A percentile compares a stretch with the other conserved stretches of the same genome.
phyloP scores from a whole-genome alignment of 2,888 invertebrate genomes.

The Linyphia triangularis region DNA sequence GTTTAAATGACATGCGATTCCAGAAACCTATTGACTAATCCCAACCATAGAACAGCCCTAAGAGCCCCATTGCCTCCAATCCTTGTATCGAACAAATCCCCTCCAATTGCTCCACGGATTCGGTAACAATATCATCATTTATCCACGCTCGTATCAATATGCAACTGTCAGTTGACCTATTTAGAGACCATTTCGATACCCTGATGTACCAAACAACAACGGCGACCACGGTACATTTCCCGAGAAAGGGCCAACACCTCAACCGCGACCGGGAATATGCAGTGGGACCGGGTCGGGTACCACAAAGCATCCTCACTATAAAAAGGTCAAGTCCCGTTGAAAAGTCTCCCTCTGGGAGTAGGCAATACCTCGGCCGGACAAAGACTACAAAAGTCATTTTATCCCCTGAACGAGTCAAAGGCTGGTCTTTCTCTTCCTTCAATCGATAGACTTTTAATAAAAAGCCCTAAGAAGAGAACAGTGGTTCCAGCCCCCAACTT shows the following conservation, averaged over 20 bases:
- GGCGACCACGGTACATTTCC: slow-evolving; percentile 10
- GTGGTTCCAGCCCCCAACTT: slow-evolving; percentile 48
- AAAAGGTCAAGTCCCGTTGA: slow-evolving; percentile 61
- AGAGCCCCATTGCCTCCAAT: slow-evolving; percentile 8
- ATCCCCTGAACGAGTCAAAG: slow-evolving; percentile 7
- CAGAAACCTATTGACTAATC: background rate
- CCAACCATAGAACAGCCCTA: background rate
- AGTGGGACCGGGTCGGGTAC: slow-evolving; percentile 40
- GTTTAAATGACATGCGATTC: slow-evolving; percentile 28
- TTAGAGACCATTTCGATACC: slow-evolving; percentile 35
- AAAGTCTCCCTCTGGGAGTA: slow-evolving; percentile 11
- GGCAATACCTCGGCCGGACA: slow-evolving; percentile 4
- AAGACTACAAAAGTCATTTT: slow-evolving; percentile 50
- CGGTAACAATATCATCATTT: slow-evolving; percentile 58
- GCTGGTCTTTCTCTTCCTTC: slow-evolving; percentile 7
- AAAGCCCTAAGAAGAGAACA: slow-evolving; percentile 9
- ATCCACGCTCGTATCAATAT: slow-evolving; percentile 35
- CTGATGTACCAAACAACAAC: slow-evolving; percentile 46
- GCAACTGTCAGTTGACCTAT: slow-evolving; percentile 5
- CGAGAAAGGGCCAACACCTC: slow-evolving; percentile 44
- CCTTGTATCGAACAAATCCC: background rate
- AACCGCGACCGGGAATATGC: slow-evolving; percentile 62
- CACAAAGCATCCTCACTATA: slow-evolving; percentile 25
- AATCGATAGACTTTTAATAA: background rate
- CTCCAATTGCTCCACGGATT: slow-evolving; percentile 13